A percentile compares a stretch with the other conserved stretches of the same genome.
phyloP scores from a whole-genome alignment of 2,113 vertebrate genomes.

The Sitta europaea region DNA sequence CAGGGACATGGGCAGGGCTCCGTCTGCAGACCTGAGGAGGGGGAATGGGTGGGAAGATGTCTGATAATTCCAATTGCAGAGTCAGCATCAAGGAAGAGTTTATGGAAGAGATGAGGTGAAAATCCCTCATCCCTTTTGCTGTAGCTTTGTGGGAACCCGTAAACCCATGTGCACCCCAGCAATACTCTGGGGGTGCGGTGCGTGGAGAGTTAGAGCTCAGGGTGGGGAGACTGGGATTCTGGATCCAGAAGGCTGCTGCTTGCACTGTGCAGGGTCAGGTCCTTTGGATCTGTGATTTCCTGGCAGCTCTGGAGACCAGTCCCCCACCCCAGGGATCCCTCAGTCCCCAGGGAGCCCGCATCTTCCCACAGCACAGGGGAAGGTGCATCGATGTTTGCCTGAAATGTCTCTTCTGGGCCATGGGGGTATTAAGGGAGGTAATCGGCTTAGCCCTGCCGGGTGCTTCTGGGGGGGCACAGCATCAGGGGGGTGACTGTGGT shows the following conservation, averaged over 20 bases:
- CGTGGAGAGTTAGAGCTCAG: background rate
- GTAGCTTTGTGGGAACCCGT: background rate
- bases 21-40: fast-evolving
- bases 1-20: background rate
- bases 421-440: constrained; percentile 17
- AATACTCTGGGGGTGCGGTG: background rate
- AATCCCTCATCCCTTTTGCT: background rate
- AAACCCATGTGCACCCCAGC: background rate
- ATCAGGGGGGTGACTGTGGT: background rate
- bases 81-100: background rate
- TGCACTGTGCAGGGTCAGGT: background rate
- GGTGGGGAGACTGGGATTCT: background rate
- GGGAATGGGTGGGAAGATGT: background rate
- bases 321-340: background rate
- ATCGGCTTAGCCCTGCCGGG: background rate
- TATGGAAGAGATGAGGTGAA: background rate
- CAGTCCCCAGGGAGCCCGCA: fast-evolving
- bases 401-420: constrained; percentile 10
- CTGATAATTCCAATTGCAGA: background rate
- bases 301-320: background rate
- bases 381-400: background rate
- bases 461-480: background rate
- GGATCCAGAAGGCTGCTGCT: background rate
- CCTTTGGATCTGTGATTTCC: background rate
- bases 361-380: fast-evolving